Evolutionary conservation across 1,140 invertebrate species (phyloP), one percentile per base, ranked within the genome.

Genomic region (Magallana gigas): DNA sequence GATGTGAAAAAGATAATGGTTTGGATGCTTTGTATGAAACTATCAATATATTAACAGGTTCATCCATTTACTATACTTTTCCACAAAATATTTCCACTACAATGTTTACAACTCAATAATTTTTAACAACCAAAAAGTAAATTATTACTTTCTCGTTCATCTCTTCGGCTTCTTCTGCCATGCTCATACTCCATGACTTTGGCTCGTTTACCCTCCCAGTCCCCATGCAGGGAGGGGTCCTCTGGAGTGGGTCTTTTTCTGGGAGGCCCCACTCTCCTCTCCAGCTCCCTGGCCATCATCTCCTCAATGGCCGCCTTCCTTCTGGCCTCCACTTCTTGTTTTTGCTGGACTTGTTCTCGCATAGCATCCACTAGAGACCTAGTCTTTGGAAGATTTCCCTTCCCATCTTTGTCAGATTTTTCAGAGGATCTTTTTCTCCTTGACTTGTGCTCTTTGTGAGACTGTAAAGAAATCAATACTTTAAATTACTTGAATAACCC

Each of bases 281-380:
- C 88, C 18, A 89, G 86, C 36, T 89, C 88, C 56, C 88, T 84
- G 12, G 88, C 88, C 88, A 89, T 89, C 88, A 89, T 89, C 60
- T 89, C 88, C 68, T 89, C 88, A 71, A 89, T 89, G 14, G 88
- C 88, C 5, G 88, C 88, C 59, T 89, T 89, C 58, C 88, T 59
- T 18, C 88, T 82, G 8, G 88, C 88, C 48, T 89, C 88, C 36
- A 85, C 57, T 59, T 89, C 88, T 80, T 87, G 85, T 60, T 87
- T 87, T 11, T 83, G 64, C 57, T 89, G 83, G 16, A 89, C 84
- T n/a, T 85, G 83, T 58, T 89, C 88, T 64, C 83, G 85, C 83
- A 89, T 87, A 23, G 76, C 86, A 4, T 89, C 88, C 9, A 89
- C 86, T 23, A 89, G 23, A n/a, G 88, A 58, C 89, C 83, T 62